Evolutionary conservation across 37 sponge, comb jelly and placozoan genomes (phyloP), one percentile per base, ranked within the genome.

Genomic region (Amphimedon queenslandica): DNA sequence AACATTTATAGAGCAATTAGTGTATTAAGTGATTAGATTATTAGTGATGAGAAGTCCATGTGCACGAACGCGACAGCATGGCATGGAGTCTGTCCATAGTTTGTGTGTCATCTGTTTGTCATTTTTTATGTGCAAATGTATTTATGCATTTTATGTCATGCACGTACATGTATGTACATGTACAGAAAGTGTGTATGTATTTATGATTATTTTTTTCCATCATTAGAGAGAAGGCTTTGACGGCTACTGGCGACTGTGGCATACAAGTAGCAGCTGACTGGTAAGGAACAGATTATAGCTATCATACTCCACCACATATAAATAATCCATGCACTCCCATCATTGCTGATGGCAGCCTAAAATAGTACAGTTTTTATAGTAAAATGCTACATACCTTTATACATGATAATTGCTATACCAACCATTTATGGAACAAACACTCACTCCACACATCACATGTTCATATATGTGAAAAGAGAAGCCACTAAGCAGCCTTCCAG

Each of bases 201-300:
- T 18, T 47, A 13, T 47, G 13, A 18, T 8, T 47, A 47, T 47
- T 47, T 47, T 47, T 13, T 47, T 13, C 13, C 13, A 27, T 57
- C 28, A 69, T 23, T 66, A 94, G 94, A 10, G 95, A 94, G 73
- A 94, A 94, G 76, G 92, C 95, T 1, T 58, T 94, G 36, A 81
- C 91, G 57, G 95, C 95, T 21, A 90, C 95, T 37, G 95, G 91
- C 34, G 95, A 82, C 42, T 43, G 71, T 51, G 88, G 87, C 3
- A 87, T 90, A 25, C 92, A 94, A 73, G 88, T 57, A 20, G 95
- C 95, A 35, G 81, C 82, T 51, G 92, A 87, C 51, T 94, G 95
- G 95, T 94, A 42, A 82, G 92, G 42, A 1, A 28, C 8, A 57
- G 3, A 25, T 24, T 67, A 10, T 37, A 42, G 29, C 31, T 29